These are phyloP conservation scores for Lanius collurio DNA, from an alignment of 2,113 vertebrate species.

Conservation along the genomic window DNA sequence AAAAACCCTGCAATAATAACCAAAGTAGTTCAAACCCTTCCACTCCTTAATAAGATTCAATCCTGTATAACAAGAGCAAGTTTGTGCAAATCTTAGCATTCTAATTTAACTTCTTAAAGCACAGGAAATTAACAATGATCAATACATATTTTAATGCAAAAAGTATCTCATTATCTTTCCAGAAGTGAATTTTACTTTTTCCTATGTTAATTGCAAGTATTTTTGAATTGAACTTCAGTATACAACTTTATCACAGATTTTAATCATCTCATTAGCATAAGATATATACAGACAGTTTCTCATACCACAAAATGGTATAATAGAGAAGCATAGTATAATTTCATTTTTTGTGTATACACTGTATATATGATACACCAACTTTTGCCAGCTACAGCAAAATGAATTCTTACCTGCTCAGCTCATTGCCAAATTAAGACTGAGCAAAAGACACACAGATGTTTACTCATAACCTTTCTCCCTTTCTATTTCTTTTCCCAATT, in stretches of 20 bases:
- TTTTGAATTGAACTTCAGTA: not conserved
- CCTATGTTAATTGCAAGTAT: not conserved
- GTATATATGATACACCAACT: not conserved
- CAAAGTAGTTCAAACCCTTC: not conserved
- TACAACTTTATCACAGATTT: not conserved
- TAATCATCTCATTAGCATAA: not conserved
- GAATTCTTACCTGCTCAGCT: not conserved
- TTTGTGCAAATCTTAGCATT: not conserved
- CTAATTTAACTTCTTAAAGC: not conserved
- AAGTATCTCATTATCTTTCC: not conserved
- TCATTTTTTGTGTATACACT: not conserved
- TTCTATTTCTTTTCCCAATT: not conserved
- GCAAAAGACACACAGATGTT: not conserved
- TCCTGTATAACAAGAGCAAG: not conserved
- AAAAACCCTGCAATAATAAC: not conserved
- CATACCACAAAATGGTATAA: not conserved
- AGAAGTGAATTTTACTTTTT: not conserved
- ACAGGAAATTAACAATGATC: not conserved
- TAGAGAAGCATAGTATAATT: not conserved
- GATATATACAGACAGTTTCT: not conserved
- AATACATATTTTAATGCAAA: not conserved
- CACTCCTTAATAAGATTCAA: not conserved
- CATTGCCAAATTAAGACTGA: not conserved
- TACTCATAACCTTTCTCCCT: not conserved
- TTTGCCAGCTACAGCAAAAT: not conserved